Percentiles rank a stretch among this genome's conserved stretches.
These are phyloP conservation scores for Apoderus coryli DNA, from an alignment of 2,888 invertebrate species.

Conservation along the genomic window DNA sequence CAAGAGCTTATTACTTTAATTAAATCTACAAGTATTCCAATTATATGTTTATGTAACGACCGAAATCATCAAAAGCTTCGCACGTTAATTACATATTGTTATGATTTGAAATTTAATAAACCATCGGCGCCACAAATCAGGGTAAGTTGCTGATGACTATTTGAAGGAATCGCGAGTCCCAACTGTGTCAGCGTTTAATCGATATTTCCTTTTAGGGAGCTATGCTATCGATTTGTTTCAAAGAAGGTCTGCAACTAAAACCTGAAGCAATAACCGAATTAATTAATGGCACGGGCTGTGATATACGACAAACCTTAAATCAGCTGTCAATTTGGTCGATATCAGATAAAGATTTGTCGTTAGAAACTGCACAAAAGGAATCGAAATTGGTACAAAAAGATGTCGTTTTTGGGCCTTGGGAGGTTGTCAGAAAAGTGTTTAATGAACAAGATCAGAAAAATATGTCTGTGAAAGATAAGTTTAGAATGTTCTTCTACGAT, in stretches of 20 bases:
- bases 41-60: slow-evolving; percentile 98
- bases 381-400: slow-evolving; percentile 61
- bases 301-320: slow-evolving; percentile 87
- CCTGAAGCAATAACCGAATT: slow-evolving; percentile 68
- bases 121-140: slow-evolving; percentile 85
- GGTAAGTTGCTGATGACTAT: too few species aligned
- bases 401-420: slow-evolving; percentile 84
- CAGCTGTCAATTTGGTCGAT: slow-evolving; percentile 71
- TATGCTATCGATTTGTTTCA: slow-evolving; percentile 81
- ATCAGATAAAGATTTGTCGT: slow-evolving; percentile 32
- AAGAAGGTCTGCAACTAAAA: slow-evolving; percentile 72
- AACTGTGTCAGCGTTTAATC: slow-evolving; percentile 1
- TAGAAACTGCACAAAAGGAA: slow-evolving; percentile 41
- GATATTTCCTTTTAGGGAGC: slow-evolving; percentile 46
- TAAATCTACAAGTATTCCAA: slow-evolving; percentile 72
- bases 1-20: slow-evolving; percentile 88
- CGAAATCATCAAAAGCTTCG: slow-evolving; percentile 86
- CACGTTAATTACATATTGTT: slow-evolving; percentile 85
- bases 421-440: slow-evolving; percentile 81
- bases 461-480: slow-evolving; percentile 69
- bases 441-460: slow-evolving; percentile 59
- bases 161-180: too few species aligned
- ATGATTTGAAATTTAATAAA: slow-evolving; percentile 73
- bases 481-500: slow-evolving; percentile 91
- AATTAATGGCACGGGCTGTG: slow-evolving; percentile 77